Evolutionary conservation across 2,113 vertebrate species (phyloP).

Genomic region (Saccopteryx bilineata): DNA sequence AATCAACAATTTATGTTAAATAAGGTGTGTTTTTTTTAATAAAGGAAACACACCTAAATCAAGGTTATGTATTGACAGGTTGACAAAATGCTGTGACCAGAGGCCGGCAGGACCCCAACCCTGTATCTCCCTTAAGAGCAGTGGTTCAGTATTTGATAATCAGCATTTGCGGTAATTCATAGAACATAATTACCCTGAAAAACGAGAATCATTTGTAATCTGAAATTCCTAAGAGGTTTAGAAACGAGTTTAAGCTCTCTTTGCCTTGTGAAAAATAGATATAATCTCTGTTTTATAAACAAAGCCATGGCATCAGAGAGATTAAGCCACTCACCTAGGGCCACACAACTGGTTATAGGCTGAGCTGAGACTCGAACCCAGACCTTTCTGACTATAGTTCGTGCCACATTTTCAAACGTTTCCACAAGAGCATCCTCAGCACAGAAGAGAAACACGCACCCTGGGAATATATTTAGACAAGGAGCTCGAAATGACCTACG

Average conservation of each 20-base stretch:
- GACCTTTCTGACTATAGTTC: not conserved
- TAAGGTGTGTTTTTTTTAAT: not conserved
- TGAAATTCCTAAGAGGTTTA: not conserved
- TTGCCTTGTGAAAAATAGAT: not conserved
- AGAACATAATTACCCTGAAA: not conserved
- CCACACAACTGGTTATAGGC: not conserved
- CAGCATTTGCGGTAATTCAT: not conserved
- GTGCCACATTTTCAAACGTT: not conserved
- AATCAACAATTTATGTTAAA: not conserved
- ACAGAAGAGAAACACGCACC: fast-evolving
- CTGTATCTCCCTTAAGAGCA: not conserved
- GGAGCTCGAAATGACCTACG: not conserved
- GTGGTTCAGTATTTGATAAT: not conserved
- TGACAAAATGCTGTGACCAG: not conserved
- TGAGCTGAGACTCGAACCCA: not conserved
- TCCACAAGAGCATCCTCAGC: too few relatives aligned
- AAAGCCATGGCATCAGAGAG: not conserved
- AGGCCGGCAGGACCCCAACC: not conserved
- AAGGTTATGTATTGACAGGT: not conserved
- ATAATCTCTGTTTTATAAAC: not conserved
- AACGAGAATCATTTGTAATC: not conserved
- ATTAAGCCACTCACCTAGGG: not conserved
- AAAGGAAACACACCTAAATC: not conserved
- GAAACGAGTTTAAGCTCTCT: not conserved
- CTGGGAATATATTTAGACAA: not conserved